phyloP scores from a whole-genome alignment of 2,888 invertebrate genomes.

The Beris chalybata region DNA sequence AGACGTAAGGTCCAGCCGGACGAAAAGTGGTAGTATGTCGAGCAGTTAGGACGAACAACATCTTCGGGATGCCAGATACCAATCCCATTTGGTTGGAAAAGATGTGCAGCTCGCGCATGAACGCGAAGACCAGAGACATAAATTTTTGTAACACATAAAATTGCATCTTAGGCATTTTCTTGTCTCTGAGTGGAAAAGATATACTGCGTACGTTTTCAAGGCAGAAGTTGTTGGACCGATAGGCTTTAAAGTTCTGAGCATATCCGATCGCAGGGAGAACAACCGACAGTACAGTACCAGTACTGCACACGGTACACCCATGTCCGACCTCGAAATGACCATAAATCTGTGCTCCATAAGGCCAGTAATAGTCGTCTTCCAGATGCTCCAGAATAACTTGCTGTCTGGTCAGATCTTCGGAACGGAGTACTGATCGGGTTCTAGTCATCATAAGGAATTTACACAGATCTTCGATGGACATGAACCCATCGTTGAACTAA shows the following conservation, averaged over 20 bases:
- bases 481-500: constrained; percentile 28
- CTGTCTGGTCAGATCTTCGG: neutral
- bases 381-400: constrained; percentile 5
- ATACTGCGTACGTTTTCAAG: constrained; percentile 19
- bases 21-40: constrained; percentile 35
- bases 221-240: constrained; percentile 10
- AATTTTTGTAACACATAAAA: constrained; percentile 40
- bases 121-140: constrained; percentile 33
- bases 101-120: constrained; percentile 16
- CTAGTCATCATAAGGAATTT: constrained; percentile 16
- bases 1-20: constrained; percentile 1
- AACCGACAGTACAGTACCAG: constrained; percentile 21
- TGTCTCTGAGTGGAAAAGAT: constrained; percentile 6
- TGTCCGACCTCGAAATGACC: constrained; percentile 22
- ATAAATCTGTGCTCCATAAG: constrained; percentile 12
- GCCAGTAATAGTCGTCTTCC: constrained; percentile 6
- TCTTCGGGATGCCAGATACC: constrained; percentile 22
- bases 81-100: constrained; percentile 26
- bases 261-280: constrained; percentile 18
- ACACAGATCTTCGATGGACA: constrained; percentile 20
- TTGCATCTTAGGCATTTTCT: constrained; percentile 35
- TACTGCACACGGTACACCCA: constrained; percentile 26
- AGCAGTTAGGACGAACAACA: constrained; percentile 35
- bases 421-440: neutral
- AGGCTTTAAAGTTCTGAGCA: constrained; percentile 23